Conservation (phyloP, 1,140 invertebrate species). For the Akabosia matsudoensis region DNA sequence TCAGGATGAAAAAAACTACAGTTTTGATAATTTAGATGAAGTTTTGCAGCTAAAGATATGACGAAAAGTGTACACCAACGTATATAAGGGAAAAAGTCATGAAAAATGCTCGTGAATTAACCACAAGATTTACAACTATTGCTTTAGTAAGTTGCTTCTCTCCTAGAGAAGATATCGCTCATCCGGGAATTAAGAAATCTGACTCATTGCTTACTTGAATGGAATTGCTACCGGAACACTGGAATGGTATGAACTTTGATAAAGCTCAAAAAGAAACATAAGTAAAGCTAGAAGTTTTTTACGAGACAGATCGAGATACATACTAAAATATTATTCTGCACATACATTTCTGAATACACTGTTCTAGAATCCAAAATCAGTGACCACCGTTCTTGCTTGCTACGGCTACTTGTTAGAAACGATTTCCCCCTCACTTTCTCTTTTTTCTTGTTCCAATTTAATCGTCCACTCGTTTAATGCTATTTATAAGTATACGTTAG, state of each 20-base stretch:
- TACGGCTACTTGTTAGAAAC: background rate
- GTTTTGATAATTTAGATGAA: constrained; percentile 15
- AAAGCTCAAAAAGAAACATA: background rate
- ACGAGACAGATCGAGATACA: constrained; percentile 1
- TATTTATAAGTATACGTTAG: constrained; percentile 8
- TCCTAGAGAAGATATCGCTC: constrained; percentile 9
- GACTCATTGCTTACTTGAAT: background rate
- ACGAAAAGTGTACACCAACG: too few species aligned
- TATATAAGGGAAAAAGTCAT: background rate
- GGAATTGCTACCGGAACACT: background rate
- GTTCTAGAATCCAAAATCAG: constrained; percentile 17
- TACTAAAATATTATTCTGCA: background rate
- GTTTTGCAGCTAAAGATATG: too few species aligned
- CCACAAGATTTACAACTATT: constrained; percentile 13
- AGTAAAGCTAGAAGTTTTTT: background rate
- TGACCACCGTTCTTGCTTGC: background rate
- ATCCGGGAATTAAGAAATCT: constrained; percentile 15
- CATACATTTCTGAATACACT: background rate
- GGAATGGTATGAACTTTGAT: too few species aligned
- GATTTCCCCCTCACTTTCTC: background rate
- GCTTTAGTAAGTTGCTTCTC: background rate
- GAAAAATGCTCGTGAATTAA: constrained; percentile 4
- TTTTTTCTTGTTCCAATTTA: background rate
- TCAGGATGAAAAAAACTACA: background rate
- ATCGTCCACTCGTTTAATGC: background rate